Conservation (phyloP, 2,113 vertebrate species). For the Saccopteryx leptura region DNA sequence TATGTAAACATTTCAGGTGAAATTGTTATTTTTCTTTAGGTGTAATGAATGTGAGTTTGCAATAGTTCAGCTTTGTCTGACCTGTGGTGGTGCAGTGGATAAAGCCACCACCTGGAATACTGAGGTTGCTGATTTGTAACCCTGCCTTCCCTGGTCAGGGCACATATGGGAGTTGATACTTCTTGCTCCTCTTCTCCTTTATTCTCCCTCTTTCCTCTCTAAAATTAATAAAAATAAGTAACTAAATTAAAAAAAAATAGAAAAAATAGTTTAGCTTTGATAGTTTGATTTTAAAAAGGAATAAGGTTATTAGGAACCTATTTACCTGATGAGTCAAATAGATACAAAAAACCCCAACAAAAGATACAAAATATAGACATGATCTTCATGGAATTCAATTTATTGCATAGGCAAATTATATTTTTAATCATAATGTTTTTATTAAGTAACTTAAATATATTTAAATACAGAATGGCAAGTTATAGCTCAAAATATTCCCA, state of each 20-base stretch:
- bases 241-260: no score
- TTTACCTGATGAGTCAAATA: background rate
- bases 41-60: background rate
- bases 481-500: slow-evolving; percentile 18
- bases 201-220: no score
- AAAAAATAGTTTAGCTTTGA: background rate
- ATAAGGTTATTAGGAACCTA: background rate
- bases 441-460: slow-evolving; percentile 51
- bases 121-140: no score
- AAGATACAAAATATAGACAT: slow-evolving; percentile 36
- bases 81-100: no score
- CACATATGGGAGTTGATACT: no score
- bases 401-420: background rate
- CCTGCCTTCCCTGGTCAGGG: no score
- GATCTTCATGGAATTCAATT: background rate
- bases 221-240: no score
- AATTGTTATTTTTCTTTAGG: slow-evolving; percentile 34
- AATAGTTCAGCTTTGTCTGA: background rate
- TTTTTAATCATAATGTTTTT: background rate
- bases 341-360: background rate
- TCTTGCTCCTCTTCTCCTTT: no score
- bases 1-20: slow-evolving; percentile 12
- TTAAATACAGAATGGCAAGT: background rate
- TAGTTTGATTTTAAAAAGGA: slow-evolving; percentile 8
- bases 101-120: no score